phyloP scores from a whole-genome alignment of 2,888 invertebrate genomes.

The Cerastis leucographa region DNA sequence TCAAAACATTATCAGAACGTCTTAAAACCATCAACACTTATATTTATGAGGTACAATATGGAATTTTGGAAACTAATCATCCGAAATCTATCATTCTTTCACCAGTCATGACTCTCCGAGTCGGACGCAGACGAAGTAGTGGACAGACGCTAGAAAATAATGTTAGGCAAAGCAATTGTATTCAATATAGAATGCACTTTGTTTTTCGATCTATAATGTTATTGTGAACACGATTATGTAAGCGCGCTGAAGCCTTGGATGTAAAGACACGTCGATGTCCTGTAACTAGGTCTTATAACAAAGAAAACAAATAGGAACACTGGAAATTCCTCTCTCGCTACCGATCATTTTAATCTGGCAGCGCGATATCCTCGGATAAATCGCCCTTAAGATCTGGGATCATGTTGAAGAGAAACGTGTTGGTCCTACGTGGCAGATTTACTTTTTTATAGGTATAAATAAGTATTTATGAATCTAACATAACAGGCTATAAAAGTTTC shows the following conservation, averaged over 20 bases:
- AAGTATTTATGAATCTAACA: not conserved
- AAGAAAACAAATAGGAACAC: slow-evolving; percentile 32
- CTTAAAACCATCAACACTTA: not conserved
- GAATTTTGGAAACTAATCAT: not conserved
- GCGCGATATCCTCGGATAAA: slow-evolving; percentile 19
- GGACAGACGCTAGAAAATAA: not conserved
- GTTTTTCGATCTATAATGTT: not conserved
- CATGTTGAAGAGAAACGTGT: slow-evolving; percentile 25
- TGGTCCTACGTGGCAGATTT: slow-evolving; percentile 11
- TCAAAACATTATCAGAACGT: not conserved
- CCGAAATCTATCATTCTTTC: not conserved
- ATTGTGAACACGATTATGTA: not conserved
- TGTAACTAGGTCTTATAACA: slow-evolving; percentile 36
- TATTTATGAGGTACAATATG: not conserved
- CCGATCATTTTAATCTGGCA: slow-evolving; percentile 28
- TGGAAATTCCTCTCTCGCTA: slow-evolving; percentile 10
- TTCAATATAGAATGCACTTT: not conserved
- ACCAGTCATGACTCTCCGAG: not conserved
- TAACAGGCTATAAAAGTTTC: not conserved
- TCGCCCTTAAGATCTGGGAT: slow-evolving; percentile 22
- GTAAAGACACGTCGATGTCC: slow-evolving; percentile 30
- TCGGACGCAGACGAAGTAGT: not conserved
- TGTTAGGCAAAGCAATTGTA: not conserved
- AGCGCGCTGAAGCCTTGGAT: slow-evolving; percentile 13
- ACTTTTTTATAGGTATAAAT: slow-evolving; percentile 10